Conservation (phyloP, 1,140 invertebrate genomes). For the Lordiphosa mommai region DNA sequence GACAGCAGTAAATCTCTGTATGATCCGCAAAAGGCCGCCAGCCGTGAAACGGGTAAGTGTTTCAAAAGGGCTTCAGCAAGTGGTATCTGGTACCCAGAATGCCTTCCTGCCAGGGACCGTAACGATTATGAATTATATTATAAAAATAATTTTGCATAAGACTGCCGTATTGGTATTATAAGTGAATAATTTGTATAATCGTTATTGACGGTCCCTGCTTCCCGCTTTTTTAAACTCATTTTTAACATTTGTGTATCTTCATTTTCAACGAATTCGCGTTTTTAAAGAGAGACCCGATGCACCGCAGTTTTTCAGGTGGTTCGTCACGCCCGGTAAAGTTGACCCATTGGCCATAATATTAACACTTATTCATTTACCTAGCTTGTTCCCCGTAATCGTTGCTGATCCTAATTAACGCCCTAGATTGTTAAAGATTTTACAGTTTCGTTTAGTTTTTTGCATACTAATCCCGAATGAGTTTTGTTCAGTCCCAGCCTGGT, state of each 20-base stretch:
- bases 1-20: conserved; percentile 72
- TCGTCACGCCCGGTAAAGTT: conserved; percentile 75
- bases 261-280: conserved; percentile 39
- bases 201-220: too few species aligned
- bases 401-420: conserved; percentile 10
- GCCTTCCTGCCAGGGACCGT: too few species aligned
- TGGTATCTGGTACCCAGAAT: too few species aligned
- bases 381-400: conserved; percentile 52
- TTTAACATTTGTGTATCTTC: conserved; percentile 65
- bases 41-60: conserved; percentile 70
- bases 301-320: conserved; percentile 74
- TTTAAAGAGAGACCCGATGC: conserved; percentile 64
- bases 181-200: too few species aligned
- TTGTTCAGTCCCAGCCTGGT: conserved; percentile 8
- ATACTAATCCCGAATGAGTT: conserved; percentile 41
- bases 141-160: too few species aligned
- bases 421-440: too few species aligned
- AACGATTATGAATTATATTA: too few species aligned
- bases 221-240: conserved; percentile 30
- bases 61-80: neutral
- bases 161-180: too few species aligned
- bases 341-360: conserved; percentile 45
- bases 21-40: conserved; percentile 47
- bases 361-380: conserved; percentile 28
- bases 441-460: conserved; percentile 1